These are phyloP conservation scores for Gymnothorax reevesii DNA, from an alignment of 2,797 vertebrate genomes.

Conservation along the genomic window DNA sequence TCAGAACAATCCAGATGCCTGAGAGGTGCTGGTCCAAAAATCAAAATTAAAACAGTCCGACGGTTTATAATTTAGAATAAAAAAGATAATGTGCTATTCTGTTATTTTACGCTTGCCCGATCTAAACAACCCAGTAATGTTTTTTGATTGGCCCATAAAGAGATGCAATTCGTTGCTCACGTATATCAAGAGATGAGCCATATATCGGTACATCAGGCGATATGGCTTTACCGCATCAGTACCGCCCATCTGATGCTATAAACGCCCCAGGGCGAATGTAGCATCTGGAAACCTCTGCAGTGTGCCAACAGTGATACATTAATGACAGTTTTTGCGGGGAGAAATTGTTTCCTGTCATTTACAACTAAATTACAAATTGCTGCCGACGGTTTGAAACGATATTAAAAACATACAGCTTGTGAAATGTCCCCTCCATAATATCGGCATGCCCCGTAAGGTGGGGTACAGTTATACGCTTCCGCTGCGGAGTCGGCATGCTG, in stretches of 20 bases:
- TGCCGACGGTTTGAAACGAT: background rate
- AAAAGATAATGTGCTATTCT: background rate
- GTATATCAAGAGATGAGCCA: background rate
- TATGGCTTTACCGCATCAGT: conserved; percentile 4
- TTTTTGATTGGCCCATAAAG: background rate
- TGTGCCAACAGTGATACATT: conserved; percentile 18
- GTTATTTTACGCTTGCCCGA: background rate
- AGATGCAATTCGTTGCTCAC: background rate
- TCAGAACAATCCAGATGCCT: background rate
- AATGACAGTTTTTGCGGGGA: background rate
- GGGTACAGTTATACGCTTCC: background rate
- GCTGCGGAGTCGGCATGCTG: background rate
- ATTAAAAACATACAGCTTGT: background rate
- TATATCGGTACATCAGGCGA: background rate
- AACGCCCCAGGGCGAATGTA: conserved; percentile 9
- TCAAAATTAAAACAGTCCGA: background rate
- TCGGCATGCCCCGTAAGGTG: background rate
- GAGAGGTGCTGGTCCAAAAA: background rate
- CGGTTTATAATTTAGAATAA: background rate
- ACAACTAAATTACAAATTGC: background rate
- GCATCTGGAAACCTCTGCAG: conserved; percentile 11
- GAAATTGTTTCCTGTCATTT: background rate
- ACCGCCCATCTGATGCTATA: conserved; percentile 14
- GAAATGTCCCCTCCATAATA: background rate
- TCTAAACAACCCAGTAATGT: conserved; percentile 3